Evolutionary conservation across 2,797 vertebrate genomes (phyloP).

Genomic region (Rhinella marina): DNA sequence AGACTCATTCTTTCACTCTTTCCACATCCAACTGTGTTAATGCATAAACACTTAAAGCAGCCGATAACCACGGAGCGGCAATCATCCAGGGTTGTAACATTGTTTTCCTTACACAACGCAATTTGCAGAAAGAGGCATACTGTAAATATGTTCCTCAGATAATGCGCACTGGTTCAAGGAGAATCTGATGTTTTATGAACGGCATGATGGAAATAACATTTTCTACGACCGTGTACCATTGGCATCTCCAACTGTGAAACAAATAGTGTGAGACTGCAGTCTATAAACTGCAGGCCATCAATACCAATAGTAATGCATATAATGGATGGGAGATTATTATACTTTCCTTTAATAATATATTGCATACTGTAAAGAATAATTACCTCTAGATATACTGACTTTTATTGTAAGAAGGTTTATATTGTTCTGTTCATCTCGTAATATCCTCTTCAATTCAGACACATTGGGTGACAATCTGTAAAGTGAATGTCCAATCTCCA

Average conservation of each 20-base stretch:
- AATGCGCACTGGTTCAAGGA: constrained; percentile 54
- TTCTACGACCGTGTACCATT: constrained; percentile 23
- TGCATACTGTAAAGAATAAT: background rate
- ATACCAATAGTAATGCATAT: background rate
- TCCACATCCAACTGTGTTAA: constrained; percentile 45
- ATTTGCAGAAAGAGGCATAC: constrained; percentile 46
- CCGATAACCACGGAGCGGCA: constrained; percentile 22
- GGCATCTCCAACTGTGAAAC: constrained; percentile 55
- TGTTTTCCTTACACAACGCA: constrained; percentile 34
- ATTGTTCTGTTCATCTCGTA: background rate
- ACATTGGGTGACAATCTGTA: background rate
- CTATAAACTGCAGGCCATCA: background rate
- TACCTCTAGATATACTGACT: background rate
- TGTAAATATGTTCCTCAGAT: constrained; percentile 54
- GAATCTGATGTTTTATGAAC: constrained; percentile 57
- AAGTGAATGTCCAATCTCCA: background rate
- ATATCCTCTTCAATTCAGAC: background rate
- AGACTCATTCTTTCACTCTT: constrained; percentile 23
- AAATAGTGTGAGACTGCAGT: constrained; percentile 19
- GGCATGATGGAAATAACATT: constrained; percentile 57
- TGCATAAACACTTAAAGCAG: constrained; percentile 12
- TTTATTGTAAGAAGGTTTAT: no score
- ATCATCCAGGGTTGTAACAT: constrained; percentile 43
- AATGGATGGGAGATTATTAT: background rate
- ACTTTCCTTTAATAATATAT: no score